A percentile compares a stretch with the other conserved stretches of the same genome.
These are phyloP conservation scores for Butorides virescens DNA, from an alignment of 2,113 vertebrate species.

Conservation along the genomic window DNA sequence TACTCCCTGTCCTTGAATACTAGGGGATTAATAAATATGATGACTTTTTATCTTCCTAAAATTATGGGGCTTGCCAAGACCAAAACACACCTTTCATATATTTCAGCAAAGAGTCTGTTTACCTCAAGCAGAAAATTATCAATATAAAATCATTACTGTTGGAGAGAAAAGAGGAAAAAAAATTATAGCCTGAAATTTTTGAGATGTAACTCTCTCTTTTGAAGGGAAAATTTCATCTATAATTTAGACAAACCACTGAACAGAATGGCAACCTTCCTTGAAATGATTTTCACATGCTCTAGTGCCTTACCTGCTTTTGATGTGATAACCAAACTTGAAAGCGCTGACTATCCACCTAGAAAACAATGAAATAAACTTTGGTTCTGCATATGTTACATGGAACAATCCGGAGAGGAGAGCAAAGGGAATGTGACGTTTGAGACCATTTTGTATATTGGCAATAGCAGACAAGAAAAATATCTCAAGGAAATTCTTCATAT, in stretches of 20 bases:
- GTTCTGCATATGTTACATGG: neutral
- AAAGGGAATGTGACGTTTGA: neutral
- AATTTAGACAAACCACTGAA: slow-evolving; percentile 37
- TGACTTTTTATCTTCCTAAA: neutral
- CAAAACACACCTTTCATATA: neutral
- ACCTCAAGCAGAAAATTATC: neutral
- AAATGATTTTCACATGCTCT: slow-evolving; percentile 29
- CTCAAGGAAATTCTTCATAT: neutral
- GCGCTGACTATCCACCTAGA: neutral
- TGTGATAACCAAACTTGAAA: slow-evolving; percentile 23
- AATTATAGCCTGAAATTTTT: neutral
- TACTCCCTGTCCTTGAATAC: neutral
- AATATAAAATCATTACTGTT: neutral
- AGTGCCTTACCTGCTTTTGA: slow-evolving; percentile 6
- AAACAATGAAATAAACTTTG: neutral
- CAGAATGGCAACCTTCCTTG: slow-evolving; percentile 21
- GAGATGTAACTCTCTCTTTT: neutral
- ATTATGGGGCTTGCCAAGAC: neutral
- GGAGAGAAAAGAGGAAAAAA: neutral
- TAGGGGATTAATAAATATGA: neutral
- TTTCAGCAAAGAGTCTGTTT: neutral
- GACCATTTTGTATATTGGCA: neutral
- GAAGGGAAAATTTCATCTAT: neutral
- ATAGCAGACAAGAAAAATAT: neutral
- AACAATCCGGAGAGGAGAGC: neutral